phyloP scores from a whole-genome alignment of 2,113 vertebrate species.

The Ammodytes dubius region DNA sequence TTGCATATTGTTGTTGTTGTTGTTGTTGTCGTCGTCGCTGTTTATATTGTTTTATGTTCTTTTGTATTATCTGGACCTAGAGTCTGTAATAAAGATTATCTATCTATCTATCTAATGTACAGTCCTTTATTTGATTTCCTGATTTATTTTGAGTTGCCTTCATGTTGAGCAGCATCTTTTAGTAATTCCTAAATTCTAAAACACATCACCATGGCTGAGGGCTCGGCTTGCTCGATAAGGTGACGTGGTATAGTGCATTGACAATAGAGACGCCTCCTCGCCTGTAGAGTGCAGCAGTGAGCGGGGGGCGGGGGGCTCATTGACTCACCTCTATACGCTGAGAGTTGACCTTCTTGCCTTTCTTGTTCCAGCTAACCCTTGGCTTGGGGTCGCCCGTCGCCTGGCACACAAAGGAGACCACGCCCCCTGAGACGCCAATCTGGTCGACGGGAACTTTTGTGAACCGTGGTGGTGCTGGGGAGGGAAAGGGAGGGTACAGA shows the following conservation, averaged over 20 bases:
- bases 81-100: no score
- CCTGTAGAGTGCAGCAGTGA: conserved; percentile 1
- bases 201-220: no score
- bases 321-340: conserved; percentile 95
- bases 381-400: conserved; percentile 96
- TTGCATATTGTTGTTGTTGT: no score
- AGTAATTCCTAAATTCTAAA: no score
- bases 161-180: no score
- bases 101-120: no score
- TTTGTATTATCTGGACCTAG: no score
- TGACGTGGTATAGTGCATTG: background rate
- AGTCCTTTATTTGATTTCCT: no score
- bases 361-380: conserved; percentile 98
- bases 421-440: conserved; percentile 96
- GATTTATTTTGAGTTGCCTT: no score
- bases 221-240: no score
- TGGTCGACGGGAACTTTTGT: conserved; percentile 95
- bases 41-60: no score
- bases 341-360: conserved; percentile 98
- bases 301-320: background rate
- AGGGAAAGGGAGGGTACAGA: conserved; percentile 3
- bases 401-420: conserved; percentile 98
- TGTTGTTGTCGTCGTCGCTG: no score
- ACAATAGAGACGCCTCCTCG: background rate
- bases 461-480: conserved; percentile 88